These are phyloP conservation scores for Parochlus steinenii DNA, from an alignment of 2,888 invertebrate species.

Conservation along the genomic window DNA sequence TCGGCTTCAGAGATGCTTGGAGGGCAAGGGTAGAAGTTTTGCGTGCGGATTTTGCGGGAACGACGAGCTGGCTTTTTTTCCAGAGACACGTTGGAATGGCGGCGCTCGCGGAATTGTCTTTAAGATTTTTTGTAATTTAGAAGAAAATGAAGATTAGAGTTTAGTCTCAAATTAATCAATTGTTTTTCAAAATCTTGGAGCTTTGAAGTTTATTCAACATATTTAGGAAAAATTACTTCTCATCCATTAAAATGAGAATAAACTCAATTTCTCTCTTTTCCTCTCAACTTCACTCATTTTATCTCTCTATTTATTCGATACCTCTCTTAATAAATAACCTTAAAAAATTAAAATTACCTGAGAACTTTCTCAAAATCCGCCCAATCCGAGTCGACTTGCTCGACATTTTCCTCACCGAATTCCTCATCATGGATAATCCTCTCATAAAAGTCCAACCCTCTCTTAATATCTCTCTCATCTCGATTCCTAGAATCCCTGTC, in stretches of 20 bases:
- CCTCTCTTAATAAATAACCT: too few species aligned
- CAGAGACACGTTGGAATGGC: constrained; percentile 25
- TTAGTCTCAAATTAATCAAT: constrained; percentile 2
- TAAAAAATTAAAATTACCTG: constrained; percentile 15
- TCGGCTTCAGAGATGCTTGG: constrained; percentile 21
- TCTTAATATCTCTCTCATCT: constrained; percentile 10
- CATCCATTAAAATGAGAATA: too few species aligned
- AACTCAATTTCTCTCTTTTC: too few species aligned
- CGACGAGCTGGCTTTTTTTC: constrained; percentile 24
- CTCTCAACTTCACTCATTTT: too few species aligned
- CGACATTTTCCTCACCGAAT: constrained; percentile 30
- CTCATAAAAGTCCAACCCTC: constrained; percentile 17
- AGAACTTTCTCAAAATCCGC: constrained; percentile 28
- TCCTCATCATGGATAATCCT: constrained; percentile 28
- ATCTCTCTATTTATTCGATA: too few species aligned
- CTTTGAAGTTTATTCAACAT: background rate
- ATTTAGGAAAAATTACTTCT: too few species aligned
- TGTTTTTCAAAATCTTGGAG: background rate
- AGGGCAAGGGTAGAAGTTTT: constrained; percentile 30
- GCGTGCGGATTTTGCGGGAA: constrained; percentile 23
- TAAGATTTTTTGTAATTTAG: constrained; percentile 13
- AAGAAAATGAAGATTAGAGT: constrained; percentile 2
- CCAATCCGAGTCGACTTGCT: constrained; percentile 29
- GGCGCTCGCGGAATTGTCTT: constrained; percentile 26
- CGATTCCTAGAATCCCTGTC: constrained; percentile 6